phyloP scores from a whole-genome alignment of 2,888 invertebrate genomes.

The Corbicula japonica region DNA sequence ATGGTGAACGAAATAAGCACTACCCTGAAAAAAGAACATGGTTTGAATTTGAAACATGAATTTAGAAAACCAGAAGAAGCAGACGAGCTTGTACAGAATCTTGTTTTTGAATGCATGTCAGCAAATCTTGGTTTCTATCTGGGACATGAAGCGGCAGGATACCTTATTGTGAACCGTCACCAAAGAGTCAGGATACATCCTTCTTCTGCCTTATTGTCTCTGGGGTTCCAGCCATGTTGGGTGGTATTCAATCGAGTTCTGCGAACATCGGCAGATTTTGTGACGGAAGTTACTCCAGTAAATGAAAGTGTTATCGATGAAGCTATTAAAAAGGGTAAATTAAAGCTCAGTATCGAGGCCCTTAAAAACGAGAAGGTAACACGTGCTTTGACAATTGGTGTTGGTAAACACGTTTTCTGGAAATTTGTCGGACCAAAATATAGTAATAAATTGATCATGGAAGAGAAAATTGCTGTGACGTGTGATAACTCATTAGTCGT shows the following conservation, averaged over 20 bases:
- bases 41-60: constrained; percentile 48
- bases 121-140: constrained; percentile 76
- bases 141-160: constrained; percentile 79
- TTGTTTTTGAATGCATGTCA: no score
- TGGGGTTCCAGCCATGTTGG: constrained; percentile 77
- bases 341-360: constrained; percentile 61
- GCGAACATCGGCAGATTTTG: constrained; percentile 76
- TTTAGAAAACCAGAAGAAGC: constrained; percentile 51
- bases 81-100: constrained; percentile 63
- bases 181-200: constrained; percentile 79
- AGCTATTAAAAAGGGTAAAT: constrained; percentile 36
- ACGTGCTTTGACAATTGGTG: constrained; percentile 57
- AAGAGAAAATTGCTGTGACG: constrained; percentile 54
- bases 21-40: constrained; percentile 71
- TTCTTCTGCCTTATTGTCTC: constrained; percentile 74
- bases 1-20: constrained; percentile 73
- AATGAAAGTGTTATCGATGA: constrained; percentile 70
- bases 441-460: constrained; percentile 65
- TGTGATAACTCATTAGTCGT: constrained; percentile 63
- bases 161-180: constrained; percentile 63
- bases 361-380: constrained; percentile 60
- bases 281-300: constrained; percentile 78
- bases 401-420: constrained; percentile 68
- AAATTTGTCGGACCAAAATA: constrained; percentile 74
- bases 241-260: constrained; percentile 77